A percentile compares a stretch with the other conserved stretches of the same genome.
phyloP scores from a whole-genome alignment of 2,797 vertebrate genomes.

The Oceanodroma leucorhoa region DNA sequence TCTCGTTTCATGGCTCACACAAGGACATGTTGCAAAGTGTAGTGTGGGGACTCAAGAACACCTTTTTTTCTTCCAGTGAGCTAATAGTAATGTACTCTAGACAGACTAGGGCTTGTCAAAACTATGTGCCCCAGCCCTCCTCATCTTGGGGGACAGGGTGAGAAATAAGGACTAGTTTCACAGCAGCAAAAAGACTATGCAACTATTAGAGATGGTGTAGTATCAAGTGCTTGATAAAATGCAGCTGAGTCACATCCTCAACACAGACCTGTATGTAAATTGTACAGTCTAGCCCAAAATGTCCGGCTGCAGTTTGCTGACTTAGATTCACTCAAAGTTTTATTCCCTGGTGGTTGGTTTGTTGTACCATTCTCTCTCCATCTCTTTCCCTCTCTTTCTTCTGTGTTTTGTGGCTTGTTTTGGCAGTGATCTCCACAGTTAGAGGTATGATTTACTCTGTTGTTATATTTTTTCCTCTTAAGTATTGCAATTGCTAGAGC shows the following conservation, averaged over 20 bases:
- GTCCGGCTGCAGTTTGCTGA: background rate
- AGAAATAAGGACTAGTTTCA: background rate
- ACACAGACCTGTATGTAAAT: background rate
- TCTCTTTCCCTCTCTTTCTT: background rate
- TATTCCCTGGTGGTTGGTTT: background rate
- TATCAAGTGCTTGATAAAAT: background rate
- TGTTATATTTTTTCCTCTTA: background rate
- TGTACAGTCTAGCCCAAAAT: background rate
- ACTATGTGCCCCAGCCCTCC: background rate
- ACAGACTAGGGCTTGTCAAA: background rate
- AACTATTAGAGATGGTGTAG: background rate
- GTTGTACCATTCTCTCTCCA: background rate
- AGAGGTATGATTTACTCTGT: background rate
- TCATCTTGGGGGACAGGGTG: background rate
- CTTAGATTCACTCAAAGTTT: background rate
- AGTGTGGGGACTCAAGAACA: background rate
- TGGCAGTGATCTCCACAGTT: background rate
- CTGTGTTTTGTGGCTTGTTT: background rate
- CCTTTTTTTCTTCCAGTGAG: background rate
- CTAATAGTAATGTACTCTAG: background rate
- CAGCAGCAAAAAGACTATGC: background rate
- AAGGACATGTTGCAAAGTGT: rapidly evolving
- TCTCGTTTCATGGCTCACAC: background rate
- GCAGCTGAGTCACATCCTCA: background rate
- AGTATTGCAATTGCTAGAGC: background rate